Conservation (phyloP, 2,888 invertebrate genomes). For the Elegia similella region DNA sequence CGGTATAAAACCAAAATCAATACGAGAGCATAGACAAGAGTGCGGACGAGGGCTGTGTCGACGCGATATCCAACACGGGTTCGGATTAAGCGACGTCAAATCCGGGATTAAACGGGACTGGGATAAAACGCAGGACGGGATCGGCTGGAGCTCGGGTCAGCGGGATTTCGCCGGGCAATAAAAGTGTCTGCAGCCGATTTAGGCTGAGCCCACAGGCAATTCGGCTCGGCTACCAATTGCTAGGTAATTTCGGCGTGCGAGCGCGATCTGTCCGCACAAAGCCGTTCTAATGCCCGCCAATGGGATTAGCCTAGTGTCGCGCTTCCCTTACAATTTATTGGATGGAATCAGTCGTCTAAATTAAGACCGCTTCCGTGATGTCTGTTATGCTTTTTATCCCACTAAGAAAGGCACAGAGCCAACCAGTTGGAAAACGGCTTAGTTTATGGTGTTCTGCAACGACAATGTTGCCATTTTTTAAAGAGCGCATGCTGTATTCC, state of each 20-base stretch:
- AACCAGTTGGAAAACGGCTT: too few species aligned
- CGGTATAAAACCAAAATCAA: constrained; percentile 65
- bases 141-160: constrained; percentile 73
- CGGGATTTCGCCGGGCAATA: constrained; percentile 79
- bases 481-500: too few species aligned
- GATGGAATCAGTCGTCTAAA: constrained; percentile 60
- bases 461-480: too few species aligned
- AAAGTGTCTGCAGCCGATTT: constrained; percentile 83
- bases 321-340: constrained; percentile 74
- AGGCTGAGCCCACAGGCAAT: constrained; percentile 76
- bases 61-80: constrained; percentile 85
- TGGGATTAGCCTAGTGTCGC: constrained; percentile 78
- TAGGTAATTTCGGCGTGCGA: constrained; percentile 78
- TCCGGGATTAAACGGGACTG: constrained; percentile 77
- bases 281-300: constrained; percentile 77
- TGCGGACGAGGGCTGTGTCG: constrained; percentile 73
- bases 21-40: constrained; percentile 59
- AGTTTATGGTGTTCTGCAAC: too few species aligned
- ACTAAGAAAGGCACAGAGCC: too few species aligned
- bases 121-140: constrained; percentile 73
- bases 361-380: constrained; percentile 36
- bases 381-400: background rate
- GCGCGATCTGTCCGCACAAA: constrained; percentile 78
- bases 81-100: constrained; percentile 84
- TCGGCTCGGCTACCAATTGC: constrained; percentile 77